Conservation (phyloP, 2,797 vertebrate genomes). For the Fistularia tabacaria region DNA sequence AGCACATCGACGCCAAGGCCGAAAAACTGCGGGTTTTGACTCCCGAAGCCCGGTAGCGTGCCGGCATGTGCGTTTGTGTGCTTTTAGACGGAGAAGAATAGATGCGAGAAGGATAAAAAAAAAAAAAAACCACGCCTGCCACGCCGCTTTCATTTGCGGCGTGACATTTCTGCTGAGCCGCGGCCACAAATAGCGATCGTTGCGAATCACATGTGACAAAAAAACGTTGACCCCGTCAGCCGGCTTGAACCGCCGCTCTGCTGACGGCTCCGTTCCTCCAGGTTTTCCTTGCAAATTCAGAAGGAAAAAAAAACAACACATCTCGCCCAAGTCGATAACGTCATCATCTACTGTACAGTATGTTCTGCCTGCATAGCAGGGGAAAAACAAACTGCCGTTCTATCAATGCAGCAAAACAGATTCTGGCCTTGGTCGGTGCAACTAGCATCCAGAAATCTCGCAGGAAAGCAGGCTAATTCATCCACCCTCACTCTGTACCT, state of each 20-base stretch:
- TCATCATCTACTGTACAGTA: not conserved
- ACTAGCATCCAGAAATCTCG: slow-evolving; percentile 42
- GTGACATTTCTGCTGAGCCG: slow-evolving; percentile 70
- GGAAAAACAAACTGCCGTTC: not conserved
- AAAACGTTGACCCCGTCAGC: slow-evolving; percentile 60
- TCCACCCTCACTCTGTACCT: slow-evolving; percentile 46
- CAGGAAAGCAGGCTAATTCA: slow-evolving; percentile 57
- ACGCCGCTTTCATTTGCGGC: slow-evolving; percentile 39
- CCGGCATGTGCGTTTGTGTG: slow-evolving; percentile 12
- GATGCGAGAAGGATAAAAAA: not conserved
- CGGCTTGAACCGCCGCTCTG: slow-evolving; percentile 42
- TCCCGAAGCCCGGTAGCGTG: slow-evolving; percentile 20
- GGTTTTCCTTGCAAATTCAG: slow-evolving; percentile 31
- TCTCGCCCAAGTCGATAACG: not conserved
- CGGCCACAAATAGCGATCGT: slow-evolving; percentile 55
- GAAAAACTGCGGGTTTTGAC: slow-evolving; percentile 55
- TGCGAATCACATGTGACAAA: slow-evolving; percentile 62
- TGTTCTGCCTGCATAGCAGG: slow-evolving; percentile 2
- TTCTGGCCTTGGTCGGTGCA: slow-evolving; percentile 3
- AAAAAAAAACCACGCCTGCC: slow-evolving; percentile 7
- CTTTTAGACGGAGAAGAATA: not conserved
- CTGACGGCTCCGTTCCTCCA: slow-evolving; percentile 56
- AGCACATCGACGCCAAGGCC: slow-evolving; percentile 58
- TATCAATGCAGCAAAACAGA: too few species aligned
- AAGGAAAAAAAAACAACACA: not conserved